Evolutionary conservation across 1,140 invertebrate genomes (phyloP).

Genomic region (Bicyclus anynana): DNA sequence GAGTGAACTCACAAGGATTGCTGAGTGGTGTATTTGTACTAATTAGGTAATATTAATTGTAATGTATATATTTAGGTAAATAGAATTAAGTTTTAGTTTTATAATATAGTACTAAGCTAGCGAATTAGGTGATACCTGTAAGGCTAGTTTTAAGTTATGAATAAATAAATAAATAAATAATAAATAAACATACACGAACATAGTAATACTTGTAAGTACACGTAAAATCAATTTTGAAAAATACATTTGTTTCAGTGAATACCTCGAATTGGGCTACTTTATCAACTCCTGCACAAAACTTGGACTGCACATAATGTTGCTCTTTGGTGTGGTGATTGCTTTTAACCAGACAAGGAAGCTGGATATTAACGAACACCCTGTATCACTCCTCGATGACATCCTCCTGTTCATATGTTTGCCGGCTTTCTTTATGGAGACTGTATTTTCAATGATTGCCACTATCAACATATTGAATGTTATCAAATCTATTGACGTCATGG

Average conservation of each 20-base stretch:
- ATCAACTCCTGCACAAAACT: constrained; percentile 73
- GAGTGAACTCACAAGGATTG: too few species aligned
- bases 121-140: too few species aligned
- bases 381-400: constrained; percentile 84
- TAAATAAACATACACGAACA: too few species aligned
- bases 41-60: too few species aligned
- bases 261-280: constrained; percentile 59
- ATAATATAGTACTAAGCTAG: too few species aligned
- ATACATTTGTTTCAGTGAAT: constrained; percentile 63
- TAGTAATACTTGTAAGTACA: too few species aligned
- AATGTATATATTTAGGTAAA: too few species aligned
- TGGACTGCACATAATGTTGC: constrained; percentile 75
- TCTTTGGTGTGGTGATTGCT: constrained; percentile 75
- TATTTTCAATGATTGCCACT: constrained; percentile 81
- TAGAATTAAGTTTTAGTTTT: too few species aligned
- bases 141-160: too few species aligned
- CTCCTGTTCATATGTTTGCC: constrained; percentile 84
- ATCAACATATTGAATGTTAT: constrained; percentile 75
- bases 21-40: too few species aligned
- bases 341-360: constrained; percentile 79
- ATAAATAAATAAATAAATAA: too few species aligned
- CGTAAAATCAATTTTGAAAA: constrained; percentile 1
- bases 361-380: constrained; percentile 81
- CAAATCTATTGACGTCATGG: constrained; percentile 70
- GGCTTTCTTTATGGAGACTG: constrained; percentile 84